A percentile compares a stretch with the other conserved stretches of the same genome.
phyloP scores from a whole-genome alignment of 2,113 vertebrate species.

The Corythoichthys intestinalis region DNA sequence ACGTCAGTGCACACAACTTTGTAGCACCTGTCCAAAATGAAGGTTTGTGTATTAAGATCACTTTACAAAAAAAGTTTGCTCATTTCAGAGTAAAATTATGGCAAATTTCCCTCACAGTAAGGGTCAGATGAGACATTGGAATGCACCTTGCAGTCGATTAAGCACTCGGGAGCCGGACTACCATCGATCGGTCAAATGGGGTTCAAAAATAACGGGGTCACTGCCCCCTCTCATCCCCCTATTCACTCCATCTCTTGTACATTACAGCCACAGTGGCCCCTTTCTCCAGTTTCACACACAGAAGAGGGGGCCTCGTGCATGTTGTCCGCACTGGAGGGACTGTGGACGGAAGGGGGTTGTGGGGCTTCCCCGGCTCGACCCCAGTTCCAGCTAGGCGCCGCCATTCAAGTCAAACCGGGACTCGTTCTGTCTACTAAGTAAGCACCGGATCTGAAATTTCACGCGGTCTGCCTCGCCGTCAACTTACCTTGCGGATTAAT shows the following conservation, averaged over 20 bases:
- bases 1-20: neutral
- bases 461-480: neutral
- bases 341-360: neutral
- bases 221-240: constrained; percentile 10
- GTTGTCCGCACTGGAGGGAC: neutral
- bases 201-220: constrained; percentile 61
- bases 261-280: constrained; percentile 24
- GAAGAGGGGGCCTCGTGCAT: constrained; percentile 24
- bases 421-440: neutral
- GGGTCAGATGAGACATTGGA: neutral
- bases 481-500: constrained; percentile 62
- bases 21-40: neutral
- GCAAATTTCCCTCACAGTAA: neutral
- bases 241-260: constrained; percentile 1
- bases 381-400: neutral
- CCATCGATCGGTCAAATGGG: constrained; percentile 64
- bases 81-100: neutral
- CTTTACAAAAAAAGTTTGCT: neutral
- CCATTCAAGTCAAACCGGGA: neutral
- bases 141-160: constrained; percentile 48
- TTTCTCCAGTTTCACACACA: constrained; percentile 59
- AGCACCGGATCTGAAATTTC: neutral
- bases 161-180: constrained; percentile 66
- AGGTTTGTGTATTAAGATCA: neutral
- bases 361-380: neutral